A percentile compares a stretch with the other conserved stretches of the same genome.
Evolutionary conservation across 1,140 invertebrate species (phyloP).

Genomic region (Anthonomus grandis): DNA sequence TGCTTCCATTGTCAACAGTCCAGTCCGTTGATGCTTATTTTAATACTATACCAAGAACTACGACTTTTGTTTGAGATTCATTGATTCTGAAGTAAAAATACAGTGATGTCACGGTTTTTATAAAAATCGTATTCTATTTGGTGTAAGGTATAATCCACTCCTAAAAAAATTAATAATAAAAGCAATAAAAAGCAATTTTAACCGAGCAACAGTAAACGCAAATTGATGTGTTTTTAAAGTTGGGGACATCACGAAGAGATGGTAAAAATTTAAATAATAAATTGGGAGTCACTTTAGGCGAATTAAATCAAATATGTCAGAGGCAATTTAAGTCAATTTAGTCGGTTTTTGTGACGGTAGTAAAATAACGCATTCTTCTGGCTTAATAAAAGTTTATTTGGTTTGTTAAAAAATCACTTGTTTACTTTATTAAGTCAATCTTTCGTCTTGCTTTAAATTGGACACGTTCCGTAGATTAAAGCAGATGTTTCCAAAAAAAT

Average conservation of each 20-base stretch:
- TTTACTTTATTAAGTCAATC: slow-evolving; percentile 12
- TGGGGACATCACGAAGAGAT: slow-evolving; percentile 17
- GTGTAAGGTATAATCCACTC: neutral
- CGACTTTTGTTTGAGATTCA: neutral
- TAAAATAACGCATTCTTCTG: slow-evolving; percentile 23
- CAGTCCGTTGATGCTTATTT: neutral
- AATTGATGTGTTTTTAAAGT: slow-evolving; percentile 29
- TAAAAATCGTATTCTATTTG: neutral
- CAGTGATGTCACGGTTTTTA: neutral
- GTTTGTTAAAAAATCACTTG: slow-evolving; percentile 12
- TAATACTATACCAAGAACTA: slow-evolving; percentile 12
- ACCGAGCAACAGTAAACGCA: slow-evolving; percentile 21
- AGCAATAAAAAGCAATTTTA: neutral
- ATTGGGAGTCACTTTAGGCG: slow-evolving; percentile 29
- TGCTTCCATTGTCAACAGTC: slow-evolving; percentile 12
- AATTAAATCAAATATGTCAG: slow-evolving; percentile 35
- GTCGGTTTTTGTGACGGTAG: slow-evolving; percentile 27
- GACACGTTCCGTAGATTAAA: no score
- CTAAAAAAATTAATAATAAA: neutral
- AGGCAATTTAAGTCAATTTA: slow-evolving; percentile 36
- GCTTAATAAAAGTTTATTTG: slow-evolving; percentile 19
- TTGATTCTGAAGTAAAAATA: neutral
- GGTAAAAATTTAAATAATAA: slow-evolving; percentile 31
- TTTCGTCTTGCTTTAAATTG: neutral
- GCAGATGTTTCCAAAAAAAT: no score